phyloP scores from a whole-genome alignment of 2,888 invertebrate genomes.

The Agrenia bidenticulata region DNA sequence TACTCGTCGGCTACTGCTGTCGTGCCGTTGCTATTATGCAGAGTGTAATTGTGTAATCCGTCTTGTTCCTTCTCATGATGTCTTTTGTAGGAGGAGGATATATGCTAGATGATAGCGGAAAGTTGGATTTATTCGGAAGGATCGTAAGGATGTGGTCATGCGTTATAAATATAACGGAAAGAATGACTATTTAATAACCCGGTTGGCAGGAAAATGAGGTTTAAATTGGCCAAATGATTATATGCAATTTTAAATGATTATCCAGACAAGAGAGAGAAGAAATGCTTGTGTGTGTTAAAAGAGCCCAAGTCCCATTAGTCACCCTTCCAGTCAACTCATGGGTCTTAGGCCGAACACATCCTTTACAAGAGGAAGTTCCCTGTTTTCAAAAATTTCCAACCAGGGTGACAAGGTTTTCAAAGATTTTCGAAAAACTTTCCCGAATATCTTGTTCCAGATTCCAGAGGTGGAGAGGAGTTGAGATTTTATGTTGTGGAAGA shows the following conservation, averaged over 20 bases:
- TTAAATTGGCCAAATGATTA: slow-evolving; percentile 54
- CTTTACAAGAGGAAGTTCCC: not conserved
- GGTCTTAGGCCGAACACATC: slow-evolving; percentile 52
- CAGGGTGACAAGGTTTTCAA: not conserved
- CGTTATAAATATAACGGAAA: slow-evolving; percentile 54
- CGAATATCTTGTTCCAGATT: not conserved
- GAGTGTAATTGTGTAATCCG: too few relatives aligned
- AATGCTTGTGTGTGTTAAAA: slow-evolving; percentile 43
- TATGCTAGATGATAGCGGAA: too few relatives aligned
- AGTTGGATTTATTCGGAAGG: too few relatives aligned
- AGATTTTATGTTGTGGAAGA: too few relatives aligned
- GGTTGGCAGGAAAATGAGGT: slow-evolving; percentile 54
- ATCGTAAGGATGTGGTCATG: slow-evolving; percentile 49
- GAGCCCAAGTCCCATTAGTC: slow-evolving; percentile 54
- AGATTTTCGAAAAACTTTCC: not conserved
- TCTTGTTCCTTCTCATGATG: too few relatives aligned
- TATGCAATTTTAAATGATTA: slow-evolving; percentile 54
- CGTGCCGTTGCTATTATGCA: too few relatives aligned
- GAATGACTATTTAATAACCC: slow-evolving; percentile 54
- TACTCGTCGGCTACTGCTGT: too few relatives aligned
- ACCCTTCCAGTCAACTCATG: slow-evolving; percentile 53
- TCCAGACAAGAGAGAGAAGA: slow-evolving; percentile 37
- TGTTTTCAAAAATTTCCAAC: slow-evolving; percentile 6
- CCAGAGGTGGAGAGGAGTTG: not conserved
- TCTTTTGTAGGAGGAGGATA: too few relatives aligned